Conservation (phyloP, 2,797 vertebrate species). For the Trichosurus vulpecula region DNA sequence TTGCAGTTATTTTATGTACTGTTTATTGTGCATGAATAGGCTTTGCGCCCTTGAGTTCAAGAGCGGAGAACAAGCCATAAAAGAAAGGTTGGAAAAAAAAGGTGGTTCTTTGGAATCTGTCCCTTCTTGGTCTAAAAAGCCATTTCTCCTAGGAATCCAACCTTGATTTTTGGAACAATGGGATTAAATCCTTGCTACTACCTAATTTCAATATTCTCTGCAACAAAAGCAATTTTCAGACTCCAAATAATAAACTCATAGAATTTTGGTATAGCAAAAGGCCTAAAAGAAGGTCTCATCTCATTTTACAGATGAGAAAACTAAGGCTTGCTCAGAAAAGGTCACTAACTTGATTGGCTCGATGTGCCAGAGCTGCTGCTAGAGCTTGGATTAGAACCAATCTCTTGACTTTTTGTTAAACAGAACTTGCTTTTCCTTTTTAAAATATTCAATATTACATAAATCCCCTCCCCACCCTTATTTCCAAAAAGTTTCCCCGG, state of each 20-base stretch:
- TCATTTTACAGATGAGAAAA: not conserved
- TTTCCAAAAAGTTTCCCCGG: not conserved
- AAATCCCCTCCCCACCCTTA: not conserved
- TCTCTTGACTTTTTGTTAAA: too few species aligned
- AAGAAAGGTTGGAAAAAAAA: not conserved
- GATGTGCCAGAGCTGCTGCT: too few species aligned
- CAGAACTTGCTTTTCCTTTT: not conserved
- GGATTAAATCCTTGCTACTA: not conserved
- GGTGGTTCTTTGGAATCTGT: not conserved
- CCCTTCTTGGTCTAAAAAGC: not conserved
- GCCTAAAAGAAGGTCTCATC: too few species aligned
- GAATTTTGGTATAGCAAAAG: too few species aligned
- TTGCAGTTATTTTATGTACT: not conserved
- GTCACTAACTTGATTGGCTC: not conserved
- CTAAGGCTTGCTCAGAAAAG: not conserved
- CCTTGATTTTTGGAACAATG: not conserved
- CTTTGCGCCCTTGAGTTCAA: not conserved
- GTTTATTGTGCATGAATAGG: not conserved
- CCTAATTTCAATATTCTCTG: not conserved
- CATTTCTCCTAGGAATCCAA: not conserved
- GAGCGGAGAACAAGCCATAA: slow-evolving; percentile 1
- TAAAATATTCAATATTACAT: not conserved
- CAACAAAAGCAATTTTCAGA: not conserved
- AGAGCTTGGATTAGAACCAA: too few species aligned
- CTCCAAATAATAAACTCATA: not conserved